A percentile compares a stretch with the other conserved stretches of the same genome.
Evolutionary conservation across 2,888 invertebrate species (phyloP).

Genomic region (Ametastegia equiseti): DNA sequence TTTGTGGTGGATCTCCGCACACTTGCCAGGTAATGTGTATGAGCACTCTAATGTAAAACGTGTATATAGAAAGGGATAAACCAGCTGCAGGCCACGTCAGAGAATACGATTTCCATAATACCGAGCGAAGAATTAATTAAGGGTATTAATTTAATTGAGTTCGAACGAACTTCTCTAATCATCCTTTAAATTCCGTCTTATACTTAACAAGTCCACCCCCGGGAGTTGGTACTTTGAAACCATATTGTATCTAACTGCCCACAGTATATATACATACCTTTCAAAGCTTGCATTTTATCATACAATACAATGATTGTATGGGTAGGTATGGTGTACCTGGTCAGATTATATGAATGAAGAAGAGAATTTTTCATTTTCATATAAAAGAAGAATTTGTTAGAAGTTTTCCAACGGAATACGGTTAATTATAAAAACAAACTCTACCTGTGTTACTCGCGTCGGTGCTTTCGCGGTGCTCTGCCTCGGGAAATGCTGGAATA

Average conservation of each 20-base stretch:
- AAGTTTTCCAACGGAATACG: neutral
- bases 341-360: neutral
- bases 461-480: neutral
- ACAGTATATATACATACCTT: neutral
- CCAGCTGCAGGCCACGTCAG: neutral
- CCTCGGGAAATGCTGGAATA: neutral
- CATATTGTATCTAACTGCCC: neutral
- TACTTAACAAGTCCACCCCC: constrained; percentile 20
- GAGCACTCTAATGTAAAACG: neutral
- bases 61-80: neutral
- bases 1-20: too few relatives aligned
- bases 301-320: neutral
- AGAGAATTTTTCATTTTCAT: neutral
- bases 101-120: constrained; percentile 33
- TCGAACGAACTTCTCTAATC: constrained; percentile 22
- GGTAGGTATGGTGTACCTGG: neutral
- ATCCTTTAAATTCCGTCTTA: constrained; percentile 37
- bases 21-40: too few relatives aligned
- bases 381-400: neutral
- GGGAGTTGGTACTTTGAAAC: neutral
- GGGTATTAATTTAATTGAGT: constrained; percentile 39
- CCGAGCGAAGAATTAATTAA: constrained; percentile 39
- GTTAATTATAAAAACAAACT: neutral
- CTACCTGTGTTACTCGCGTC: neutral
- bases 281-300: neutral